Conservation (phyloP, 2,113 vertebrate genomes). For the Phaethon lepturus region DNA sequence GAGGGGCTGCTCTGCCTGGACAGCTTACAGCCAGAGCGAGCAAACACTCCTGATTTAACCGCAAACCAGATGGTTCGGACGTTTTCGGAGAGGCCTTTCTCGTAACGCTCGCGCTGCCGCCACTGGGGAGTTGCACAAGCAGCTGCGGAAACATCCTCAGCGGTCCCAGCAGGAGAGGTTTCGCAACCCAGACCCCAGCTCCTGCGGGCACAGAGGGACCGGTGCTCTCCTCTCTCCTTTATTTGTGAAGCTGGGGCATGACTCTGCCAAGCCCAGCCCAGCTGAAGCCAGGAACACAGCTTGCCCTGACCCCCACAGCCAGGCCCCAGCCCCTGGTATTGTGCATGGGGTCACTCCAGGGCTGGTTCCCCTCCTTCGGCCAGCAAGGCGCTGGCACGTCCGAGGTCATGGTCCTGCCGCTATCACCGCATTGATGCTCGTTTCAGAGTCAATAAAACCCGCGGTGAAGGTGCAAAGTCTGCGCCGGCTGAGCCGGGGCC, state of each 20-base stretch:
- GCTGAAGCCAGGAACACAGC: background rate
- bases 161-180: background rate
- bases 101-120: accelerated
- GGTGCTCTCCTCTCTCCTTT: background rate
- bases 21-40: accelerated
- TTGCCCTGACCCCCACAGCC: no score
- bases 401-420: background rate
- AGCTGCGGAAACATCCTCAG: background rate
- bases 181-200: accelerated
- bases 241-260: background rate
- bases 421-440: accelerated
- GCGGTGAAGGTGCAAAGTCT: background rate
- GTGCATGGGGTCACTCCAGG: accelerated
- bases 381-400: accelerated
- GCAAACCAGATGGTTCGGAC: accelerated
- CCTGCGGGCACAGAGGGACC: accelerated
- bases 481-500: accelerated
- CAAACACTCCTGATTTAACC: accelerated
- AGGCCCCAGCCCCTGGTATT: background rate
- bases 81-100: background rate
- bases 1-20: accelerated
- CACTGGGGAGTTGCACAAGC: accelerated
- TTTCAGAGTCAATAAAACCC: background rate
- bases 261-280: accelerated
- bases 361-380: background rate